Conservation (phyloP, 2,888 invertebrate genomes). For the Agrilus biguttatus region DNA sequence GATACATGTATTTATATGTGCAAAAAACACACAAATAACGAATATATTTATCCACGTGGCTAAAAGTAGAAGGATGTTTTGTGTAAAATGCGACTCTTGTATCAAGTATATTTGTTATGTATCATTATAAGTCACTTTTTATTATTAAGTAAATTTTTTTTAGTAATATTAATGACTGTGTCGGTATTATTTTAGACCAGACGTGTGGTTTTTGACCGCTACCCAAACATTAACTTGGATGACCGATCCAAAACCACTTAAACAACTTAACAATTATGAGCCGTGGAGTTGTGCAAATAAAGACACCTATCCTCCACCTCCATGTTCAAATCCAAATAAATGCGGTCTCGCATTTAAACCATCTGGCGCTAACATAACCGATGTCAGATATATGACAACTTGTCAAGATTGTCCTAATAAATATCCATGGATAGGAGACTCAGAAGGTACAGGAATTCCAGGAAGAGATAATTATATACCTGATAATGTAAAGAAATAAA, state of each 20-base stretch:
- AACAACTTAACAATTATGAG: constrained; percentile 55
- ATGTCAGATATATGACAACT: constrained; percentile 77
- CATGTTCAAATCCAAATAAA: constrained; percentile 69
- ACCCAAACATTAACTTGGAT: constrained; percentile 86
- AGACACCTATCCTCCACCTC: constrained; percentile 53
- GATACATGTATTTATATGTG: no score
- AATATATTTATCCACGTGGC: no score
- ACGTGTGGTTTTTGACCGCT: constrained; percentile 75
- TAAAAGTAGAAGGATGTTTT: no score
- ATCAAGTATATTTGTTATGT: not conserved
- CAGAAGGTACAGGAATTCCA: constrained; percentile 66
- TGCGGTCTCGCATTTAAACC: constrained; percentile 71
- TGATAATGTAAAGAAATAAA: constrained; percentile 38
- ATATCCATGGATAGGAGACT: constrained; percentile 82
- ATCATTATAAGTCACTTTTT: no score
- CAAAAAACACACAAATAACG: no score
- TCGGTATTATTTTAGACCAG: constrained; percentile 43
- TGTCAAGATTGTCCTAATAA: constrained; percentile 73
- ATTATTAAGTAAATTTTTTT: not conserved
- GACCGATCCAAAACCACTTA: constrained; percentile 65
- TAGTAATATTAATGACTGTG: not conserved
- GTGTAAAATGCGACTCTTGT: no score
- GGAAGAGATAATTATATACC: constrained; percentile 71
- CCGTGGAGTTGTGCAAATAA: constrained; percentile 68
- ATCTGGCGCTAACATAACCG: constrained; percentile 60